Base-by-base conservation (phyloP, 2,113 vertebrate genomes). In the Prochilodus magdalenae region DNA sequence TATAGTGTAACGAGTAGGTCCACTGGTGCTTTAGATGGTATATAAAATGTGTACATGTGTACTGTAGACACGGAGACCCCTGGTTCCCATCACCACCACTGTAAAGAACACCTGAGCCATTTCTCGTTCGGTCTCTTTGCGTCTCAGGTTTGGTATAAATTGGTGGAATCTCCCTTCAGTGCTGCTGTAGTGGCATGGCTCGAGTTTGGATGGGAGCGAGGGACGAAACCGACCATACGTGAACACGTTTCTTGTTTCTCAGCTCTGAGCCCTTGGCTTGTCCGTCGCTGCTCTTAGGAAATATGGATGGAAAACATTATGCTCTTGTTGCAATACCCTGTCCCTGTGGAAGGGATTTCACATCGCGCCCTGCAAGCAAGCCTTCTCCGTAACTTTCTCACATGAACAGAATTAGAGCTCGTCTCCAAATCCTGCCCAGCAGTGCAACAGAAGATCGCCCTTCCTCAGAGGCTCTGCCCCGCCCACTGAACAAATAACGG, bases 271-370 rank as follows among this genome's bases (percentile, higher is more conserved):
- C 55, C 7, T 79, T 86, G 87, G 80, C 44, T 15, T 83, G 66
- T 70, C 29, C 7, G 24, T 75, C 59, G 44, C 30, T 53, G 59
- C 8, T 88, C 73, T 92, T 88, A 89, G 83, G 92, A 92, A 93
- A 93, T 87, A 86, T 82, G 78, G 90, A 84, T 47, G 77, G 84
- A 87, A 89, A 91, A 87, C 73, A 78, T 90, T 82, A 73, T 60
- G 63, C 87, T 81, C 20, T 73, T 93, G 90, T 92, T 91, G 90
- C 88, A 93, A 93, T 80, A 77, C n/a, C n/a, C n/a, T 24, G 83
- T 92, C 90, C 90, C 92, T 40, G 67, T 82, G 86, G 92, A 86
- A 82, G 49, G 72, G 79, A 89, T 93, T 93, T 92, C 90, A 91
- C 88, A 89, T 90, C 53, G 79, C 49, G 79, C 67, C 57, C 62